Conservation (phyloP, 2,797 vertebrate genomes). For the Diglossa cyanea region DNA sequence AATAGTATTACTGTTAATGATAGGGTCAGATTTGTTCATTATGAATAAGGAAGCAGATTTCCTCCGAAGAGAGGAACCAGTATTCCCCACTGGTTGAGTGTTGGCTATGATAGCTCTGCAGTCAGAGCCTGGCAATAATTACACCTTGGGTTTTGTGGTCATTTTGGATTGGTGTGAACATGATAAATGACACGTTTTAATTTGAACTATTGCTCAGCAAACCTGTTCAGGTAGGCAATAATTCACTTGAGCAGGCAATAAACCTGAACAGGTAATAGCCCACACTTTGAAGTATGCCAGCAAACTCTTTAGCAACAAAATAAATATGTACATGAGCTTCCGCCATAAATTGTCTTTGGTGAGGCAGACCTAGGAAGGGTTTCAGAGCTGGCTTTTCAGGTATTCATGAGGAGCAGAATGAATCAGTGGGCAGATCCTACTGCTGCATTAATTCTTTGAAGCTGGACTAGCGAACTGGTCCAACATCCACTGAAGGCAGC, state of each 20-base stretch:
- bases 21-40: not conserved
- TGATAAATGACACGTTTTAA: conserved; percentile 76
- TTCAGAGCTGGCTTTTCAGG: conserved; percentile 69
- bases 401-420: conserved; percentile 21
- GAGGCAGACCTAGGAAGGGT: conserved; percentile 52
- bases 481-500: not conserved
- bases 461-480: not conserved
- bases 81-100: not conserved
- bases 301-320: conserved; percentile 73
- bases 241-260: conserved; percentile 70
- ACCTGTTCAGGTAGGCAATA: conserved; percentile 71
- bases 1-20: not conserved
- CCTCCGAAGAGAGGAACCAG: not conserved
- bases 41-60: not conserved
- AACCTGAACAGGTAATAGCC: conserved; percentile 70
- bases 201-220: conserved; percentile 78
- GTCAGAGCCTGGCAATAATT: conserved; percentile 69
- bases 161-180: conserved; percentile 63
- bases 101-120: conserved; percentile 6
- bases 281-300: conserved; percentile 72
- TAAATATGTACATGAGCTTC: conserved; percentile 70
- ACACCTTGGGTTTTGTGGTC: conserved; percentile 55
- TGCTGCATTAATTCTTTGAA: conserved; percentile 30
- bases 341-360: conserved; percentile 58
- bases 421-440: conserved; percentile 48